Base-by-base conservation (phyloP, 2,797 vertebrate genomes). In the Astyanax mexicanus region DNA sequence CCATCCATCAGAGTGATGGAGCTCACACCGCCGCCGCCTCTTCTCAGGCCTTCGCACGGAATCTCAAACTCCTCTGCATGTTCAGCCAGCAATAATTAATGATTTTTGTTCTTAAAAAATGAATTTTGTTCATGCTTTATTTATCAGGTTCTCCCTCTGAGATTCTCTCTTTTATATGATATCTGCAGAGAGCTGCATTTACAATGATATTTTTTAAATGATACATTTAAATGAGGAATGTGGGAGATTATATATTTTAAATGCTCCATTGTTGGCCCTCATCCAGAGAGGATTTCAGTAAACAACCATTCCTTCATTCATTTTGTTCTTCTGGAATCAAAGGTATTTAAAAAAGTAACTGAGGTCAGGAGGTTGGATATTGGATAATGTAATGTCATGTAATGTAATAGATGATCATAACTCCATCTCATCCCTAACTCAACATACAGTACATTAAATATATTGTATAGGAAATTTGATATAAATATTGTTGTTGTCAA, bases 1-100 rank as follows among this genome's bases (percentile, higher is more conserved):
- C 55, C 72, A 83, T 80, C 78, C 73, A 69, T 83, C 77, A 69
- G 45, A 61, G 65, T 51, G 47, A 58, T 60, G 71, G 49, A 51
- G 49, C 49, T 82, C 55, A 66, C 64, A 12, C 15, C n/a, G 27
- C 15, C 35, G 29, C 58, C 23, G 19, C 23, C 51, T 62, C 51
- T n/a, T 12, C 6, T 27, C 19, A 38, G 9, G 23, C 47, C 9
- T 42, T 58, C 10, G 21, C 21, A 38, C 9, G 15, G 13, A 51
- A 49, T 1, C 1, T 38, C 23, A 51, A 32, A n/a, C 27, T 37
- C 12, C 40, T 47, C 42, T 4, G 29, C 35, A 9, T 65, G 37
- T 29, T 21, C 51, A 6, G 10, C 13, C 27, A 27, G 51, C 23
- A 54, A 54, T 27, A 54, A 54, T 54, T 27, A 54, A 54, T 54